Evolutionary conservation across 2,113 vertebrate species (phyloP).

Genomic region (Oxyruncus cristatus): DNA sequence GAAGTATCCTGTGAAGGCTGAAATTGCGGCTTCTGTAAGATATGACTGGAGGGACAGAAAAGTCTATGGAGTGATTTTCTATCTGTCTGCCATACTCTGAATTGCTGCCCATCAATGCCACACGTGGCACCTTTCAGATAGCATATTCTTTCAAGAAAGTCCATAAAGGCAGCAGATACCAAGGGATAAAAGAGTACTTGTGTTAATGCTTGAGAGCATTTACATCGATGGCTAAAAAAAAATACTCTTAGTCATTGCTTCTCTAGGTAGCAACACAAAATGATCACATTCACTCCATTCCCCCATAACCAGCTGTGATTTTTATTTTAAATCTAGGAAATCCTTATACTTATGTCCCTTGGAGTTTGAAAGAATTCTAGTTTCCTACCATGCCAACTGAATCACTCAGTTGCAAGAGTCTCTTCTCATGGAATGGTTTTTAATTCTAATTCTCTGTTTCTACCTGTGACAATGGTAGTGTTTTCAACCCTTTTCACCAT

Average conservation of each 20-base stretch:
- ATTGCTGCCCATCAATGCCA: constrained; percentile 39
- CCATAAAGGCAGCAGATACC: neutral
- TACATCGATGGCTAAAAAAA: neutral
- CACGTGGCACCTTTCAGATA: constrained; percentile 42
- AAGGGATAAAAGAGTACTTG: neutral
- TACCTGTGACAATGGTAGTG: neutral
- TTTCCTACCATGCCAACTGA: neutral
- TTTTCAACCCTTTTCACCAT: neutral
- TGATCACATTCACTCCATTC: neutral
- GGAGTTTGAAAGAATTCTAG: neutral
- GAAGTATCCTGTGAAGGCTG: neutral
- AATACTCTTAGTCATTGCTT: neutral
- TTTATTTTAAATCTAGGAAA: neutral
- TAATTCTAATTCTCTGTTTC: neutral
- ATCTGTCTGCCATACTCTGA: constrained; percentile 7
- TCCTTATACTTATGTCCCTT: neutral
- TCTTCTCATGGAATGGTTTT: neutral
- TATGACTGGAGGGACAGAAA: neutral
- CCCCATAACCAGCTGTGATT: neutral
- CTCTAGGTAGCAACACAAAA: neutral
- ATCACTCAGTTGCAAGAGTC: neutral
- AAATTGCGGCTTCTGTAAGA: neutral
- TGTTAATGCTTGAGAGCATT: neutral
- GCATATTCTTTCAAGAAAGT: constrained; percentile 12
- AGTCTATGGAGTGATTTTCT: constrained; percentile 42